A percentile compares a stretch with the other conserved stretches of the same genome.
phyloP scores from a whole-genome alignment of 2,113 vertebrate genomes.

The Coptodon bakossiorum region DNA sequence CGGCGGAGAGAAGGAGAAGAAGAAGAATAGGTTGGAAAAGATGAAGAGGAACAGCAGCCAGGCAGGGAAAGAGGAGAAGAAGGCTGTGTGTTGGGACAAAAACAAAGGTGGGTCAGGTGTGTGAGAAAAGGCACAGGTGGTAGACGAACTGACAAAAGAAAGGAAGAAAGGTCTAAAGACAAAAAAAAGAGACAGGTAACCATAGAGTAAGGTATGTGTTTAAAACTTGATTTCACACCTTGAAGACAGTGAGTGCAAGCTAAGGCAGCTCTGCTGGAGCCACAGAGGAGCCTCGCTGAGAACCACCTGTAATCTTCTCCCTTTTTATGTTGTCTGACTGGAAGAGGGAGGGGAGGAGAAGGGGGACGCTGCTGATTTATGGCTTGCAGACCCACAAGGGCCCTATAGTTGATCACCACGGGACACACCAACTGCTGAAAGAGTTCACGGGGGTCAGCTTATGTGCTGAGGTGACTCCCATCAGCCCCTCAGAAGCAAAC shows the following conservation, averaged over 20 bases:
- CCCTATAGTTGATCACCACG: conserved; percentile 1
- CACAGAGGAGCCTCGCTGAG: background rate
- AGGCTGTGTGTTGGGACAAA: conserved; percentile 7
- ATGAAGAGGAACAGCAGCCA: conserved; percentile 23
- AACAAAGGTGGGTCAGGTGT: conserved; percentile 25
- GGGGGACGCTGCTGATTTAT: conserved; percentile 31
- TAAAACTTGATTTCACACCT: conserved; percentile 1
- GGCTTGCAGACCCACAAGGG: background rate
- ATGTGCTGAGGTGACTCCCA: background rate
- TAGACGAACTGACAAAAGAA: background rate
- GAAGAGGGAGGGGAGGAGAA: background rate
- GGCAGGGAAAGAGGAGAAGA: conserved; percentile 45
- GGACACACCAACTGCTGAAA: conserved; percentile 11
- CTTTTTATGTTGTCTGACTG: conserved; percentile 20
- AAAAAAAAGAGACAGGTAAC: background rate
- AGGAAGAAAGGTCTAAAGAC: background rate
- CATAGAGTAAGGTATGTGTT: background rate
- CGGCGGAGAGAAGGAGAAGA: background rate
- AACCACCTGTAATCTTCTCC: conserved; percentile 53
- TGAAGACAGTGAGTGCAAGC: background rate
- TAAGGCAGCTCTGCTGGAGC: conserved; percentile 19
- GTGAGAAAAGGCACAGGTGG: conserved; percentile 14
- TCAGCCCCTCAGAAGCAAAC: background rate
- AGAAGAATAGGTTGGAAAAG: conserved; percentile 3
- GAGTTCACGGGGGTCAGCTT: conserved; percentile 29